Percentiles rank a stretch among this genome's conserved stretches.
Conservation (phyloP, 2,113 vertebrate species). For the Macaca nemestrina region DNA sequence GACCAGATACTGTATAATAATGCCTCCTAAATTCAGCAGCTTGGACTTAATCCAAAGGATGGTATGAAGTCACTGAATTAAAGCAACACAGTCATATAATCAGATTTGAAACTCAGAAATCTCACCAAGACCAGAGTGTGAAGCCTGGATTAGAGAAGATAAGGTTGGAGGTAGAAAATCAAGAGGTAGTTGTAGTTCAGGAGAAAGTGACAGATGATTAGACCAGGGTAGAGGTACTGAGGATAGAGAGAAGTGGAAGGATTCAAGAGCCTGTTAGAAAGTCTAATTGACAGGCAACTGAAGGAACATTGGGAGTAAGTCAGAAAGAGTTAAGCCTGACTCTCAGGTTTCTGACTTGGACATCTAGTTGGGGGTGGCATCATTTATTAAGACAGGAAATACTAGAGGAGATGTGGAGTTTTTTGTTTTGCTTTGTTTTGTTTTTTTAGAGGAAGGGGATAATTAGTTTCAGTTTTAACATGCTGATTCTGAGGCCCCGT, state of each 20-base stretch:
- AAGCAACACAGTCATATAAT: neutral
- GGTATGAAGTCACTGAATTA: neutral
- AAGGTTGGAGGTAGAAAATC: neutral
- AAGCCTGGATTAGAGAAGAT: neutral
- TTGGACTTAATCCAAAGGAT: neutral
- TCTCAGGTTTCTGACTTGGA: neutral
- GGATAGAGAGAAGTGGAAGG: neutral
- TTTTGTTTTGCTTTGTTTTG: neutral
- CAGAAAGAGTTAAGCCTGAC: neutral
- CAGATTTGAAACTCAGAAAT: neutral
- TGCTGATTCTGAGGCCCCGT: neutral
- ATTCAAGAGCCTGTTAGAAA: neutral
- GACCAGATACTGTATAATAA: neutral
- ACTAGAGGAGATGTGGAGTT: neutral
- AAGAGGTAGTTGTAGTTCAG: neutral
- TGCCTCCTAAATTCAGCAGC: neutral
- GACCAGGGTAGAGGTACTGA: neutral
- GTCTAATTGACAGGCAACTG: neutral
- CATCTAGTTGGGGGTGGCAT: neutral
- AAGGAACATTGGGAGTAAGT: neutral
- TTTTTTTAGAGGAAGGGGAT: neutral
- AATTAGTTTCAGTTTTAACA: constrained; percentile 40
- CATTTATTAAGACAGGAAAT: neutral
- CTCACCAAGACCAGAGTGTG: neutral
- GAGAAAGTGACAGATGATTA: neutral